These are phyloP conservation scores for Spinus pinus DNA, from an alignment of 2,797 vertebrate species.

Conservation along the genomic window DNA sequence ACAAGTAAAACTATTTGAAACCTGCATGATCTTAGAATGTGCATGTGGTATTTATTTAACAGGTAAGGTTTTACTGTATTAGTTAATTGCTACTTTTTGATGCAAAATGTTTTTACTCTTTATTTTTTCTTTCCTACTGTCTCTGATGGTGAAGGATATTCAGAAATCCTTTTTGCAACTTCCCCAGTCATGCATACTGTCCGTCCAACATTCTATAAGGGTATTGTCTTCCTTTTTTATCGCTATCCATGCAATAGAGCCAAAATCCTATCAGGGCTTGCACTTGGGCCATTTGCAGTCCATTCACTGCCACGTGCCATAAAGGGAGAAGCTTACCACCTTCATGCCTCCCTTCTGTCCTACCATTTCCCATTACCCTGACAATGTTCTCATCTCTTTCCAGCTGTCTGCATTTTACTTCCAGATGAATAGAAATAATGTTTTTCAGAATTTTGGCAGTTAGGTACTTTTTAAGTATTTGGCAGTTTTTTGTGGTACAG, in stretches of 20 bases:
- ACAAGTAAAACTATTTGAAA: neutral
- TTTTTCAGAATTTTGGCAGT: neutral
- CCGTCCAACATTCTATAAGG: slow-evolving; percentile 76
- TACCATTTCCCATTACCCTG: neutral
- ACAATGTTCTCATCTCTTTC: neutral
- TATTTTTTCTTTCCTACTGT: slow-evolving; percentile 77
- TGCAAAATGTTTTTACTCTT: slow-evolving; percentile 48
- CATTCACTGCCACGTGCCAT: neutral
- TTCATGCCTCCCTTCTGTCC: neutral
- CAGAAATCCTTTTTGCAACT: slow-evolving; percentile 80
- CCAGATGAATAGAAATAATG: neutral
- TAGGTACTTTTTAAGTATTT: neutral
- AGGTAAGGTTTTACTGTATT: slow-evolving; percentile 35
- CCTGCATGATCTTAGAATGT: slow-evolving; percentile 46
- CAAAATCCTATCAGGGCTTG: neutral
- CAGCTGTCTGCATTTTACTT: neutral
- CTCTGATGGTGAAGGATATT: slow-evolving; percentile 79
- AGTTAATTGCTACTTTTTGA: neutral
- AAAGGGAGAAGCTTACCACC: neutral
- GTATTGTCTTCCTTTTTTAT: slow-evolving; percentile 78
- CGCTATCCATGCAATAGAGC: slow-evolving; percentile 12
- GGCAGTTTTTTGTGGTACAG: neutral
- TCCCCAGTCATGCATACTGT: slow-evolving; percentile 77
- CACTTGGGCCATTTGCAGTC: neutral
- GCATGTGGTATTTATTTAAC: slow-evolving; percentile 15